Conservation (phyloP, 2,113 vertebrate genomes). For the Corvus hawaiiensis region DNA sequence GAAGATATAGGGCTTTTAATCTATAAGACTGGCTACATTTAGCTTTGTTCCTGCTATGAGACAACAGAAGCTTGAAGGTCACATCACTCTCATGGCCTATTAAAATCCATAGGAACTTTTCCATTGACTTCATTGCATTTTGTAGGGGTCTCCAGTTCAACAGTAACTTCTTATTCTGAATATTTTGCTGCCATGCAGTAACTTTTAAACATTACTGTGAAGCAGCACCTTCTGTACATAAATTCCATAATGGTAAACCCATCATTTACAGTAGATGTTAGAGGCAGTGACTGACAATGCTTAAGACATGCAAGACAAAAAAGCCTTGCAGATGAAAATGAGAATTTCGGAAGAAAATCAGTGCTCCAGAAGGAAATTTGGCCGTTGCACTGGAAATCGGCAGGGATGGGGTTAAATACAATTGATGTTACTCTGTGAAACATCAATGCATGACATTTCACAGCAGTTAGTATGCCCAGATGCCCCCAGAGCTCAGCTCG, state of each 20-base stretch:
- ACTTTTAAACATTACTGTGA: background rate
- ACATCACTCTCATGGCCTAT: background rate
- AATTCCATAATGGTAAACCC: background rate
- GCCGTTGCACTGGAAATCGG: background rate
- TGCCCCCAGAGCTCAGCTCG: conserved; percentile 20
- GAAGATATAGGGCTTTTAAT: background rate
- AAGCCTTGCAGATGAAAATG: background rate
- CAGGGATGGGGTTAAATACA: conserved; percentile 1
- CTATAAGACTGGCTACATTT: background rate
- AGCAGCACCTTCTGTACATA: background rate
- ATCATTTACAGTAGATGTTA: background rate
- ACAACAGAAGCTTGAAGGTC: background rate
- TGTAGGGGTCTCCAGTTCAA: background rate
- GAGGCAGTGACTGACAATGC: background rate
- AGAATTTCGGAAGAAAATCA: background rate
- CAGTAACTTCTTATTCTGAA: background rate
- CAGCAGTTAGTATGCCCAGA: conserved; percentile 32
- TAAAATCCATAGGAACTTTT: background rate
- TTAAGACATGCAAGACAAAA: background rate
- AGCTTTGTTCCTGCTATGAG: background rate
- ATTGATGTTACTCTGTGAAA: background rate
- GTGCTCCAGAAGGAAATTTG: background rate
- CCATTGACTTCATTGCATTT: background rate
- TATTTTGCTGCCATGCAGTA: background rate
- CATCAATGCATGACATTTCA: conserved; percentile 41